Conservation (phyloP, 2,113 vertebrate species). For the Ellobius talpinus region DNA sequence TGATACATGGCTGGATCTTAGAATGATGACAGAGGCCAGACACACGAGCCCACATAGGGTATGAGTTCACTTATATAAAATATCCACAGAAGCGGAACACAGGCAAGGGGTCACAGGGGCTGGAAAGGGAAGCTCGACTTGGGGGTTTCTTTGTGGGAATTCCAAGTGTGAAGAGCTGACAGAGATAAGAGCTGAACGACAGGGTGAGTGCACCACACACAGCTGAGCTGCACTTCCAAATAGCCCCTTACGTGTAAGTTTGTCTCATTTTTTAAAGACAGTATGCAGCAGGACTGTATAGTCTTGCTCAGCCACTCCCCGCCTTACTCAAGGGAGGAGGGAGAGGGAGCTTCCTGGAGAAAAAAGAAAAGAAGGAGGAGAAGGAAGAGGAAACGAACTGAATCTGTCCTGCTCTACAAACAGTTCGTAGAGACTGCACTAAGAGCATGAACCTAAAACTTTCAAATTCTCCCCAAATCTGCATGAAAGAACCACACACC, state of each 20-base stretch:
- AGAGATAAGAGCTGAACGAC: background rate
- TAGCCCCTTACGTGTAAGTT: background rate
- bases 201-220: background rate
- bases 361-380: background rate
- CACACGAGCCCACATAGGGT: background rate
- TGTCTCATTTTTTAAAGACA: background rate
- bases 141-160: background rate
- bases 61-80: background rate
- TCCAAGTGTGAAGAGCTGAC: background rate
- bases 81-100: background rate
- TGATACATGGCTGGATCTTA: too few relatives aligned
- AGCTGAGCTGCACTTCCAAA: background rate
- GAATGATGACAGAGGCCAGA: background rate
- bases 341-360: background rate
- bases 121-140: background rate
- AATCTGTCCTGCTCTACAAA: background rate
- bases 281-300: background rate
- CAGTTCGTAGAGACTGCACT: background rate
- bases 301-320: background rate
- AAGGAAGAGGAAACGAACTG: background rate
- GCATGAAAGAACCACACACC: background rate
- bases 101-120: background rate
- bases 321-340: background rate
- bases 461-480: background rate
- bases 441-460: background rate